Percentiles rank a stretch among this genome's conserved stretches.
These are phyloP conservation scores for Melinopterus prodromus DNA, from an alignment of 2,888 invertebrate genomes.

Conservation along the genomic window DNA sequence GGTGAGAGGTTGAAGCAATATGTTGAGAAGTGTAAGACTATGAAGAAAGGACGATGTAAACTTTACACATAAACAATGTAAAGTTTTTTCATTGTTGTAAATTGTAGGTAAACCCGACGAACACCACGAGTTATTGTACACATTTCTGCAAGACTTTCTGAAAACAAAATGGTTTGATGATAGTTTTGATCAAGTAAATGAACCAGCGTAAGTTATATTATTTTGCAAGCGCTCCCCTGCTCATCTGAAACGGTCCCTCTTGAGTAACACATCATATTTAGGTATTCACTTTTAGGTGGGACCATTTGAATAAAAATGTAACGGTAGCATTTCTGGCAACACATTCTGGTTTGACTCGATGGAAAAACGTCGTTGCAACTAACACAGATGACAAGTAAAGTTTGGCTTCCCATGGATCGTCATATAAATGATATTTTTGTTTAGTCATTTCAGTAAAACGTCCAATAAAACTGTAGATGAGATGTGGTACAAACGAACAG, in stretches of 20 bases:
- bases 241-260: too few relatives aligned
- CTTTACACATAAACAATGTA: not conserved
- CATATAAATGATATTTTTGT: conserved; percentile 31
- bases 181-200: not conserved
- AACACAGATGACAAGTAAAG: conserved; percentile 34
- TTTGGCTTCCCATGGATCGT: conserved; percentile 9
- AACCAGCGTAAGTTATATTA: not conserved
- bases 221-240: too few relatives aligned
- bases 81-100: not conserved
- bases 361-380: conserved; percentile 64
- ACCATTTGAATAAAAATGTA: conserved; percentile 22
- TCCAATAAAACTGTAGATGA: conserved; percentile 84
- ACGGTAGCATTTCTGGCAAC: conserved; percentile 81
- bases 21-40: conserved; percentile 9
- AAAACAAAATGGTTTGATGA: conserved; percentile 53
- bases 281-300: not conserved
- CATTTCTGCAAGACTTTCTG: conserved; percentile 53
- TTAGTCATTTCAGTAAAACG: conserved; percentile 74
- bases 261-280: too few relatives aligned
- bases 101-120: conserved; percentile 20
- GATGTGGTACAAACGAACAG: conserved; percentile 87
- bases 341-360: conserved; percentile 86
- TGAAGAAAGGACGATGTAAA: not conserved
- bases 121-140: conserved; percentile 40
- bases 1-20: conserved; percentile 20